Evolutionary conservation across 2,113 vertebrate species (phyloP), one percentile per base, ranked within the genome.

Genomic region (Rostratula benghalensis): DNA sequence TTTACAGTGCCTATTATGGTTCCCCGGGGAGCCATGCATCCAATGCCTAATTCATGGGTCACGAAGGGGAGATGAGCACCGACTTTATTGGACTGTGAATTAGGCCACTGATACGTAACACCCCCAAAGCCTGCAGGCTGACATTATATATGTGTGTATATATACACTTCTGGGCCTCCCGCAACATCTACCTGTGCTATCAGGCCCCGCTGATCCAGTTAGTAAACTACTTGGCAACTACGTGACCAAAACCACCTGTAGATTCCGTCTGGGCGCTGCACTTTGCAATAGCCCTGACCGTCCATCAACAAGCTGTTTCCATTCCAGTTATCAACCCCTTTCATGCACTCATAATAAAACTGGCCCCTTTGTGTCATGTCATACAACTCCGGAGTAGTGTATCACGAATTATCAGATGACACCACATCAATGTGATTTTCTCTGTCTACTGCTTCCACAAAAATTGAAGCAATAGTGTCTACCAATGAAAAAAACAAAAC

Each of bases 11-110:
- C 63, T 73, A 19, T 76, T 80, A 90, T 3, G 4, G 78, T 37
- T 88, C 93, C 75, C 54, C 43, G 69, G 67, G 90, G 78, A 95
- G 67, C 60, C 75, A 67, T 22, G 53, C 1, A 2, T 65, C 67
- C 82, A 80, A 41, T 0, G 0, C 43, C 75, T 84, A 87, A 94
- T 87, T 91, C 94, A 80, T 18, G 1, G 75, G 54, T 91, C 67
- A 68, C 3, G 14, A n/a, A 85, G 70, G 53, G 56, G 45, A 91
- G 59, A 83, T 19, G 77, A 89, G 67, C 53, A 53, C 43, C 1
- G 7, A 31, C 48, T 87, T 94, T 83, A 95, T 20, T 46, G 64
- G 78, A 80, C n/a, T 80, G 71, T 85, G 96, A 96, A 93, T 90
- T 73, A 95, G 84, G 74, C 45, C 75, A 69, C 61, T 45, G 45